Evolutionary conservation across 2,888 invertebrate genomes (phyloP), one percentile per base, ranked within the genome.

Genomic region (Aphidius colemani): DNA sequence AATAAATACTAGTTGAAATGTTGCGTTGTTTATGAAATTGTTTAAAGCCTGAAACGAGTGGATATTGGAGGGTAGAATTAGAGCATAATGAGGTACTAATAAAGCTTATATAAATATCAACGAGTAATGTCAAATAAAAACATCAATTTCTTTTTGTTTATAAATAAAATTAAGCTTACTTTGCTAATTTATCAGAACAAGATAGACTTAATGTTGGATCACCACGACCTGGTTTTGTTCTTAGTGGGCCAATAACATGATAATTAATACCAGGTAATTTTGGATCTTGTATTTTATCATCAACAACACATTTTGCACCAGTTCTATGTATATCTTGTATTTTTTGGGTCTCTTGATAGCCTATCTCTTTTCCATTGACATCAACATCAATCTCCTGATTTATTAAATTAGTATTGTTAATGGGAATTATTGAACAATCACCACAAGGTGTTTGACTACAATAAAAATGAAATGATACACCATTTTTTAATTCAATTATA

Each of bases 171-270:
- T 2, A 50, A 39, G 10, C 70, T 67, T 71, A 82, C 82, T 79
- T 82, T 3, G 95, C 89, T 10, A 98, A 84, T 85, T 98, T 98
- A 83, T 98, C 97, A 81, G 95, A 96, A 81, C 97, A 98, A 0
- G 95, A 95, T 73, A 96, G 89, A 8, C 95, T 95, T 50, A 93
- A 80, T 0, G 97, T 96, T 56, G 89, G 89, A 78, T 94, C 91
- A 0, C 97, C 97, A 75, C 95, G 86, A 0, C 96, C 96, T 41
- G 96, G 96, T 82, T 97, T 97, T 0, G 90, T 95, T 63, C 96
- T 86, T 8, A 94, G 85, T 71, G 87, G 88, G 41, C 93, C 91
- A 10, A 89, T 77, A 53, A 85, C 79, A 77, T 95, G 94, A 78
- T 91, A 91, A 69, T 86, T 82, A 58, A 77, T 75, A 1, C 92